phyloP scores from a whole-genome alignment of 2,797 vertebrate genomes.

The Okamejei kenojei region DNA sequence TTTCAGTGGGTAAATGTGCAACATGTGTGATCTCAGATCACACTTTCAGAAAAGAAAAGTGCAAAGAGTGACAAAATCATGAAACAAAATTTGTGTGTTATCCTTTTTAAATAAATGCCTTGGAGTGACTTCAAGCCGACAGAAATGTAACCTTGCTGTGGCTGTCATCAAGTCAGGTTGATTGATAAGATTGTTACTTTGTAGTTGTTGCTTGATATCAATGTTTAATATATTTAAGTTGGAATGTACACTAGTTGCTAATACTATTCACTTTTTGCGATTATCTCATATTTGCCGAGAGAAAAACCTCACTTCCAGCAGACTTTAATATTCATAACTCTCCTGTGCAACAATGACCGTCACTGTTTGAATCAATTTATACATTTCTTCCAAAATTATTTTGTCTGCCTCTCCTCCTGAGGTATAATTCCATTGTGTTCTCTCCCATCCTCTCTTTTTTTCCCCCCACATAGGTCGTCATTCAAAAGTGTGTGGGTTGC shows the following conservation, averaged over 20 bases:
- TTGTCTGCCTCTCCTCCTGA: not conserved
- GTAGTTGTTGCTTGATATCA: conserved; percentile 13
- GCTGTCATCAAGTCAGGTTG: not conserved
- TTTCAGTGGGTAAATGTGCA: not conserved
- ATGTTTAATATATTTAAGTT: not conserved
- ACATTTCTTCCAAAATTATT: not conserved
- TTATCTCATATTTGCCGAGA: conserved; percentile 10
- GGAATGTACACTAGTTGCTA: too few relatives aligned
- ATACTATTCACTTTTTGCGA: not conserved
- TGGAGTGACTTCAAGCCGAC: not conserved
- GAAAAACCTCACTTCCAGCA: not conserved
- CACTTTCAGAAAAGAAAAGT: not conserved
- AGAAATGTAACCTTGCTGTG: conserved; percentile 8
- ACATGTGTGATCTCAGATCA: not conserved
- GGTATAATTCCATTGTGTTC: not conserved
- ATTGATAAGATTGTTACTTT: conserved; percentile 27
- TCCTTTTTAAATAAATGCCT: not conserved
- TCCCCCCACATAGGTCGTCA: not conserved
- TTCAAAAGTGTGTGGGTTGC: not conserved
- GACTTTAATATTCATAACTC: not conserved
- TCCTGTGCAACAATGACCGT: not conserved
- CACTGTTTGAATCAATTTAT: conserved; percentile 9
- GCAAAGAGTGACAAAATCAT: not conserved
- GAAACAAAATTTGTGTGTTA: conserved; percentile 5
- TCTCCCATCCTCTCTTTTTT: not conserved